phyloP scores from a whole-genome alignment of 2,888 invertebrate species.

The Ethmia dodecea region DNA sequence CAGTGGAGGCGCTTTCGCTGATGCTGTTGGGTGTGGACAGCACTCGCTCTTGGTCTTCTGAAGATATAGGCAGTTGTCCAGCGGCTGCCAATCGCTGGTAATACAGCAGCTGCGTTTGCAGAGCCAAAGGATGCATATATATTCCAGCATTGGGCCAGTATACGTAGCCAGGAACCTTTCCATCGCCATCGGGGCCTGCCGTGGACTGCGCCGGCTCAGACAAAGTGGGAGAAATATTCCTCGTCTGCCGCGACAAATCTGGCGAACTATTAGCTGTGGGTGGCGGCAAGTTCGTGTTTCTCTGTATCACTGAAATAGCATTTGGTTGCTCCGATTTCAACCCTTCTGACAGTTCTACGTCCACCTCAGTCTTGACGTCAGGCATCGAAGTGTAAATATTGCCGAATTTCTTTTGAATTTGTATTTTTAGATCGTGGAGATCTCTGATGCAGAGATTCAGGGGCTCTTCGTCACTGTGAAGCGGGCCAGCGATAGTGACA shows the following conservation, averaged over 20 bases:
- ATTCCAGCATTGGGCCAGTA: slow-evolving; percentile 85
- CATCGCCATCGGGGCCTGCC: slow-evolving; percentile 46
- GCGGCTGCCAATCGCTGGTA: slow-evolving; percentile 84
- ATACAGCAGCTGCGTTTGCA: slow-evolving; percentile 84
- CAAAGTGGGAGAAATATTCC: slow-evolving; percentile 48
- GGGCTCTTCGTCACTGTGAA: slow-evolving; percentile 81
- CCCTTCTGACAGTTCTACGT: slow-evolving; percentile 71
- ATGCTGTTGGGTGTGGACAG: slow-evolving; percentile 46
- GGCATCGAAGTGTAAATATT: slow-evolving; percentile 77
- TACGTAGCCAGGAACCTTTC: slow-evolving; percentile 74
- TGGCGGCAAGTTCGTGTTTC: slow-evolving; percentile 54
- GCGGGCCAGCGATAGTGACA: slow-evolving; percentile 41
- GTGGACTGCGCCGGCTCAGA: slow-evolving; percentile 61
- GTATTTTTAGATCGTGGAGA: slow-evolving; percentile 81
- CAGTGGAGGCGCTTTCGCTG: slow-evolving; percentile 39
- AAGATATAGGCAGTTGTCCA: slow-evolving; percentile 54
- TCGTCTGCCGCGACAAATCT: slow-evolving; percentile 46
- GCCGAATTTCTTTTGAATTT: slow-evolving; percentile 79
- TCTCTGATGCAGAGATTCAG: slow-evolving; percentile 91
- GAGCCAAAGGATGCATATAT: slow-evolving; percentile 84
- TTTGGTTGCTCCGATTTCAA: slow-evolving; percentile 58
- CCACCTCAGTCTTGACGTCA: slow-evolving; percentile 79
- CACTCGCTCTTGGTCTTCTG: slow-evolving; percentile 46
- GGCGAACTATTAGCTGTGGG: slow-evolving; percentile 65
- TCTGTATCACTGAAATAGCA: slow-evolving; percentile 66